These are phyloP conservation scores for Tenodera sinensis DNA, from an alignment of 2,888 invertebrate genomes.

Conservation along the genomic window DNA sequence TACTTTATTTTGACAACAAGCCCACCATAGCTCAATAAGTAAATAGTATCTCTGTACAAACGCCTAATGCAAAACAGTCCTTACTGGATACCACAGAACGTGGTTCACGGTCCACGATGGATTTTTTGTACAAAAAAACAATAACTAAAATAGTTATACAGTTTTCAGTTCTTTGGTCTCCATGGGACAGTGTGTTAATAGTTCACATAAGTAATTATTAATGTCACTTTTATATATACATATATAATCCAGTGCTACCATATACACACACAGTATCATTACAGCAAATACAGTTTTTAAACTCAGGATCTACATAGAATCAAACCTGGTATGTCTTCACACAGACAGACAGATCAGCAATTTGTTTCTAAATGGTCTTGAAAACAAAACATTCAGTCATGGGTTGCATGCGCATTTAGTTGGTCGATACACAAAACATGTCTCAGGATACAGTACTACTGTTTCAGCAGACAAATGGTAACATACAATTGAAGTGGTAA, in stretches of 20 bases:
- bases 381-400: constrained; percentile 17
- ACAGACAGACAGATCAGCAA: neutral
- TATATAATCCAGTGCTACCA: constrained; percentile 22
- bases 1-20: constrained; percentile 7
- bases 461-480: neutral
- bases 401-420: constrained; percentile 28
- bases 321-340: neutral
- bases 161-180: constrained; percentile 19
- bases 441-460: neutral
- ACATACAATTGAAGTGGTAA: neutral
- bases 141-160: constrained; percentile 18
- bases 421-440: constrained; percentile 26
- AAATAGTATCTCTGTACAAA: constrained; percentile 25
- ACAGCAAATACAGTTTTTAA: constrained; percentile 2
- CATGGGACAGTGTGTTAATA: constrained; percentile 18
- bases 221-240: constrained; percentile 24
- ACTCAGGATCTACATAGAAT: neutral
- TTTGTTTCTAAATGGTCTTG: constrained; percentile 7
- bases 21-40: constrained; percentile 19
- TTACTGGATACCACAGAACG: constrained; percentile 11
- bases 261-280: constrained; percentile 14
- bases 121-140: constrained; percentile 22
- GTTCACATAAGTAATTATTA: constrained; percentile 20
- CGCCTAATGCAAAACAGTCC: constrained; percentile 18
- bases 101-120: neutral